These are phyloP conservation scores for Amblyjoppa proteus DNA, from an alignment of 2,888 invertebrate species.

Conservation along the genomic window DNA sequence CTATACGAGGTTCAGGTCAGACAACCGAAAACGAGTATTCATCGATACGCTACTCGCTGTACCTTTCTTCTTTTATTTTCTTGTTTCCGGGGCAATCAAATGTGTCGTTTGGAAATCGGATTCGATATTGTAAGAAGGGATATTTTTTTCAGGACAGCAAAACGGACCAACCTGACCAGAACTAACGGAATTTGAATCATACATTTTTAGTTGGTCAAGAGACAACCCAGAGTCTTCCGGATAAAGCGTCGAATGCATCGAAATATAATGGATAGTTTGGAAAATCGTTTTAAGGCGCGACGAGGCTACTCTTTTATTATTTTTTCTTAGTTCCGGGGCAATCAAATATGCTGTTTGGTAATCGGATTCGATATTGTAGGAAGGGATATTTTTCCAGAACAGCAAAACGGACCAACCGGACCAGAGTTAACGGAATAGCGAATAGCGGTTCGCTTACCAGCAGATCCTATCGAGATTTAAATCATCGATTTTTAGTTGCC, in stretches of 20 bases:
- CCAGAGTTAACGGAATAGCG: neutral
- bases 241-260: slow-evolving; percentile 55
- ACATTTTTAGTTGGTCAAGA: slow-evolving; percentile 31
- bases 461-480: slow-evolving; percentile 50
- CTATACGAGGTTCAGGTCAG: slow-evolving; percentile 18
- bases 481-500: slow-evolving; percentile 52
- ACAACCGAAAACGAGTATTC: slow-evolving; percentile 6
- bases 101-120: neutral
- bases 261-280: slow-evolving; percentile 56
- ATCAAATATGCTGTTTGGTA: neutral
- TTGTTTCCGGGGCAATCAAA: neutral
- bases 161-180: neutral
- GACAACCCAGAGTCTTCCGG: slow-evolving; percentile 49
- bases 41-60: slow-evolving; percentile 4
- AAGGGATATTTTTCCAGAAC: neutral
- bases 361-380: neutral
- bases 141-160: neutral
- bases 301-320: neutral
- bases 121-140: neutral
- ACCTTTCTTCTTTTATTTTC: neutral
- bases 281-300: slow-evolving; percentile 40
- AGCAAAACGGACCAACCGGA: neutral
- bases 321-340: neutral
- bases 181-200: slow-evolving; percentile 31
- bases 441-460: slow-evolving; percentile 32